Evolutionary conservation across 2,888 invertebrate genomes (phyloP).

Genomic region (Phaedon cochleariae): DNA sequence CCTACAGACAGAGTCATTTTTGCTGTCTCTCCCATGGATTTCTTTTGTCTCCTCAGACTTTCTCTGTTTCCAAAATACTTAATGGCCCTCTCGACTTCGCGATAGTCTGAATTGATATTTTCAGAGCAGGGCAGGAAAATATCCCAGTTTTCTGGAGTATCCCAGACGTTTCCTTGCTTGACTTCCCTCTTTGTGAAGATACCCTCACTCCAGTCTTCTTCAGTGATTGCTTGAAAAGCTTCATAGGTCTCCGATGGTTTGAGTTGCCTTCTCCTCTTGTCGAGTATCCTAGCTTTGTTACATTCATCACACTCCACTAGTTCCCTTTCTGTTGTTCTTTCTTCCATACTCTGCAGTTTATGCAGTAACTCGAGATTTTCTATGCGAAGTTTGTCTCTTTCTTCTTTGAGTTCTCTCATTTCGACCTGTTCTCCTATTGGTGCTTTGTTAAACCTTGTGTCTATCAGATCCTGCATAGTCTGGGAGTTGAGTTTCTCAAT

Average conservation of each 20-base stretch:
- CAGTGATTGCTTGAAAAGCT: conserved; percentile 13
- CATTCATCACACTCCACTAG: conserved; percentile 19
- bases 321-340: background rate
- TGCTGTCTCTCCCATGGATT: conserved; percentile 28
- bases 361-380: conserved; percentile 10
- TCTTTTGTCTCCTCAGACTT: conserved; percentile 22
- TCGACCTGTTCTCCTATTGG: too few species aligned
- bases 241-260: conserved; percentile 22
- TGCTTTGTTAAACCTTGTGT: too few species aligned
- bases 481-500: too few species aligned
- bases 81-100: conserved; percentile 15
- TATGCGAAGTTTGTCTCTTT: background rate
- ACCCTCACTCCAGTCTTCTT: conserved; percentile 31
- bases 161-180: conserved; percentile 21
- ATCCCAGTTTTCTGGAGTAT: too few species aligned
- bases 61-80: conserved; percentile 22
- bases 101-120: conserved; percentile 20
- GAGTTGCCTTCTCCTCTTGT: conserved; percentile 11
- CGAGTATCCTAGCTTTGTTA: background rate
- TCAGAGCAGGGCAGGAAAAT: conserved; percentile 29
- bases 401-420: background rate
- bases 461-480: too few species aligned
- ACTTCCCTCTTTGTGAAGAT: conserved; percentile 16
- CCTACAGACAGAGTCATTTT: conserved; percentile 33
- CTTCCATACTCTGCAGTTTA: conserved; percentile 9